Evolutionary conservation across 2,888 invertebrate species (phyloP), one percentile per base, ranked within the genome.

Genomic region (Mycalesis mineus): DNA sequence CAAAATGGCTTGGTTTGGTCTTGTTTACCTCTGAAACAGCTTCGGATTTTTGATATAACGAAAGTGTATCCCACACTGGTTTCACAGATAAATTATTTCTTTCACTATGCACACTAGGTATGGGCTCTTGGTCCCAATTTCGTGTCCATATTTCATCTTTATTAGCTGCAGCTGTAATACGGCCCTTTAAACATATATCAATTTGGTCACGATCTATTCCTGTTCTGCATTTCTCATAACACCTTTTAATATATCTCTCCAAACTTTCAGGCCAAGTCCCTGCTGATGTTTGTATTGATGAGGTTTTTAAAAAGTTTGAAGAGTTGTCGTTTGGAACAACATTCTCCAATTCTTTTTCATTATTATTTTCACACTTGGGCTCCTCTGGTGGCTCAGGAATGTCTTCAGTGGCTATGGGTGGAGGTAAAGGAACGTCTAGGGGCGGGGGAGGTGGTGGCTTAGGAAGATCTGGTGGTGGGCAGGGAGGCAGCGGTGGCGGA

Each of bases 71-170:
- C 64, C 90, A 83, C 29, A 92, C 91, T 52, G 92, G 91, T 71
- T 93, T 93, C 28, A 92, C 92, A 56, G 92, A 91, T 72, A 93
- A 87, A 64, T 90, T 92, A 82, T 93, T 92, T 37, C 94, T 91
- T 78, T 95, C 95, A 78, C 95, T 95, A 74, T 95, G 92, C 55
- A 95, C 95, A 81, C 94, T 95, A 41, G 98, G 98, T 67, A 98
- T 91, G 31, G 98, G 96, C 80, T 99, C 98, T 64, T 92, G 93
- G 70, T 95, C 95, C 99, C 99, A 99, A 88, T 99, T 96, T 75
- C 97, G 95, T 1, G 94, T 94, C 93, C 95, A 95, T 44, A 97
- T 91, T 66, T 95, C 95, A 63, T 96, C 96, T 71, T 95, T 95
- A 74, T 95, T 95, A 47, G 97, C 96, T 13, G 98, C 96, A 57